Base-by-base conservation (phyloP, 2,888 invertebrate species). In the Dasypogon diadema region DNA sequence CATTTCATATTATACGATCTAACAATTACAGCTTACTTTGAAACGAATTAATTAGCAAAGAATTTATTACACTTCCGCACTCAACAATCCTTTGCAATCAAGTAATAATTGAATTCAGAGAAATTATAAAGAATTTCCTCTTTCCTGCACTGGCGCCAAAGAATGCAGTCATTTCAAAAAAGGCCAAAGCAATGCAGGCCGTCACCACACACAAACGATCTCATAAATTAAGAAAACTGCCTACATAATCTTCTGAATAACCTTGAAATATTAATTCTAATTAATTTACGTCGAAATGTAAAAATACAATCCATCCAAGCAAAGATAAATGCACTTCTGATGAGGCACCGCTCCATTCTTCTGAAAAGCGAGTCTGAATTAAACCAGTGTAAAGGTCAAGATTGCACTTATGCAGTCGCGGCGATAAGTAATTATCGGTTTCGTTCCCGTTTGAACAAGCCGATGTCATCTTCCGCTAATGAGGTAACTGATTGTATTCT, bases 391-490 rank as follows among this genome's bases (percentile, higher is more conserved):
- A 24, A 65, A 65, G 65, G 65, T 65, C 65, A 65, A 12, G 24
- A n/a, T 10, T 21, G 65, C 46, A 48, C 46, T 65, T 46, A 48
- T 65, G 65, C 48, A 46, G 24, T 65, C 46, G 46, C 46, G 21
- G 22, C 24, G n/a, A 24, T 37, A 24, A 37, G 2, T 46, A 10
- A 24, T 65, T 65, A 65, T 65, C 48, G 48, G 24, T 22, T 37
- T 48, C 48, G 48, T 18, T 34, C 46, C 21, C 42, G 22, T 4
- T 65, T 14, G 26, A 65, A 22, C 14, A 24, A 46, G 37, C 48
- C 14, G 22, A 8, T 24, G 65, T 65, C 48, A 22, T 65, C 65
- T 65, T 65, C 26, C 65, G 42, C 46, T 65, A 24, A 48, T 65
- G 65, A 48, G 65, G 46, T 65, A 65, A 65, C 65, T 6, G 65